These are phyloP conservation scores for Anomalospiza imberbis DNA, from an alignment of 2,797 vertebrate species.

Conservation along the genomic window DNA sequence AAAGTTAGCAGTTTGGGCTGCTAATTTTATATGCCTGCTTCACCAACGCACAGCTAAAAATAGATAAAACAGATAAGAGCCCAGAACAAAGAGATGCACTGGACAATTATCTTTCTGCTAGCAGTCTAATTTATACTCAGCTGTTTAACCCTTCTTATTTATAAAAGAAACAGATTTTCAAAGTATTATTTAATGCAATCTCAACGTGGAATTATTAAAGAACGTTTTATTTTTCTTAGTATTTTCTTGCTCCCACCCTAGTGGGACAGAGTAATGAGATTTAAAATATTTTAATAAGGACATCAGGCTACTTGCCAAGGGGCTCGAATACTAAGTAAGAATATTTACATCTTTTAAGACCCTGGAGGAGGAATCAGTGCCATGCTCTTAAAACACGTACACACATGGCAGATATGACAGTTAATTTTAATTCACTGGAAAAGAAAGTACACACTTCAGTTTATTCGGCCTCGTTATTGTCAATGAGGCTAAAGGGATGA, in stretches of 20 bases:
- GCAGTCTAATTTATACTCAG: not conserved
- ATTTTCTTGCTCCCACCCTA: not conserved
- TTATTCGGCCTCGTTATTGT: conserved; percentile 34
- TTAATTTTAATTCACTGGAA: not conserved
- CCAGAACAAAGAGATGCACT: conserved; percentile 34
- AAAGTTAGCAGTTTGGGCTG: conserved; percentile 9
- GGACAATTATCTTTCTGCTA: conserved; percentile 16
- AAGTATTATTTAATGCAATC: not conserved
- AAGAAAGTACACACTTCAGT: not conserved
- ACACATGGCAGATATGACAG: not conserved
- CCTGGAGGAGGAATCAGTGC: not conserved
- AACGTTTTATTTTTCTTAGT: not conserved
- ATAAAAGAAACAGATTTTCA: not conserved
- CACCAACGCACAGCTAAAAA: conserved; percentile 8
- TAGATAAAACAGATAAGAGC: conserved; percentile 37
- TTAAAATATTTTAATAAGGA: conserved; percentile 15
- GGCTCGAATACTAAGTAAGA: conserved; percentile 15
- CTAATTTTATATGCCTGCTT: conserved; percentile 25
- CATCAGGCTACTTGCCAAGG: conserved; percentile 18
- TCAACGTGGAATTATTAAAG: not conserved
- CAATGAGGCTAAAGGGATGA: not conserved
- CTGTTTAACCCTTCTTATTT: not conserved
- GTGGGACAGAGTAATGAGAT: not conserved
- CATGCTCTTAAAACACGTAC: not conserved
- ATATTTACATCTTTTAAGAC: conserved; percentile 24